These are phyloP conservation scores for Sycophila sp. DNA, from an alignment of 1,140 invertebrate genomes.

Conservation along the genomic window DNA sequence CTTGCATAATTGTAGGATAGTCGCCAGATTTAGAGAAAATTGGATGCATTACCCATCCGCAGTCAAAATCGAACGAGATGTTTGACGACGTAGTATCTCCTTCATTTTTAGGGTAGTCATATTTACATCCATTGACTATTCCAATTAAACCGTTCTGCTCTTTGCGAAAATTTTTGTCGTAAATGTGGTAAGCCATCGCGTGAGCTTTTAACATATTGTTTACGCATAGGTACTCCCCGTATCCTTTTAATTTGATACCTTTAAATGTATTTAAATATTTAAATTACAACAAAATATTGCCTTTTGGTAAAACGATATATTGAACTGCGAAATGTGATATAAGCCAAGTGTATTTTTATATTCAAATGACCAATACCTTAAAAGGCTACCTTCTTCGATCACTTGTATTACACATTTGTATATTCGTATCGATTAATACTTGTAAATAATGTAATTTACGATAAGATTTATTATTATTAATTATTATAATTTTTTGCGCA, in stretches of 20 bases:
- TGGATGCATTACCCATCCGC: constrained; percentile 73
- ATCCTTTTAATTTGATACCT: neutral
- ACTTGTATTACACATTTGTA: too few relatives aligned
- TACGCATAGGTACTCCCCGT: neutral
- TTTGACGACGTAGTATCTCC: constrained; percentile 41
- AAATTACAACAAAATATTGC: too few relatives aligned
- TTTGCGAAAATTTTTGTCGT: constrained; percentile 54
- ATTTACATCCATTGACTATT: neutral
- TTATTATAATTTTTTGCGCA: too few relatives aligned
- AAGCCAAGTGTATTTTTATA: too few relatives aligned
- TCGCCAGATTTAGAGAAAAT: constrained; percentile 70
- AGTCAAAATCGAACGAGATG: constrained; percentile 57
- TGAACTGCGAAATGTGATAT: too few relatives aligned
- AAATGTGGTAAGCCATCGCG: constrained; percentile 63
- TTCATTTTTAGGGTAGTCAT: constrained; percentile 9
- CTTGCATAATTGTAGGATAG: constrained; percentile 70
- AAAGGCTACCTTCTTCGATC: too few relatives aligned
- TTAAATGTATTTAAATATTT: too few relatives aligned
- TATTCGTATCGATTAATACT: too few relatives aligned
- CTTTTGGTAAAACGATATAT: too few relatives aligned
- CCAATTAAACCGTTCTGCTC: constrained; percentile 51
- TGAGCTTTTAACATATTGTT: constrained; percentile 36
- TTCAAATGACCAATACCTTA: too few relatives aligned
- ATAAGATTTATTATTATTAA: too few relatives aligned
- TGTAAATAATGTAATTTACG: too few relatives aligned